Evolutionary conservation across 2,113 vertebrate genomes (phyloP), one percentile per base, ranked within the genome.

Genomic region (Orycteropus afer): DNA sequence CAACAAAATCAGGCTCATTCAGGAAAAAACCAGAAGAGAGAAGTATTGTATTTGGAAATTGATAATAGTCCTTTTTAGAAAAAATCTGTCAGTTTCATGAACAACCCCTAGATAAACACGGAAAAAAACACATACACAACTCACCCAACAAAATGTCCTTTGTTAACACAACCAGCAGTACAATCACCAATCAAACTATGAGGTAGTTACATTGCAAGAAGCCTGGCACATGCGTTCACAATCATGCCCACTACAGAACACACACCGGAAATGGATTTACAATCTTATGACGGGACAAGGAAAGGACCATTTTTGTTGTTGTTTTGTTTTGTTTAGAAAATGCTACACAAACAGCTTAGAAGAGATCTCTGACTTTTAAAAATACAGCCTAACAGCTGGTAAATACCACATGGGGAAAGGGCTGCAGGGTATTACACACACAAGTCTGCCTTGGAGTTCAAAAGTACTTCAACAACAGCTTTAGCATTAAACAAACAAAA

Each of bases 131-230:
- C 95, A 94, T 95, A 92, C 78, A 97, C 37, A 27, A 97, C 94
- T 95, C 96, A 93, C 95, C 97, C 97, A 97, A 97, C 97, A 95
- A 0, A 88, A 98, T 97, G 96, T 95, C 97, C 98, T 90, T 95
- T 97, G 96, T 96, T 97, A 96, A 96, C 94, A 95, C 93, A 98
- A 95, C 98, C 97, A 98, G 98, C 98, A 98, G 98, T 97, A 98
- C 79, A 97, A 93, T 97, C 98, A 96, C 96, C 98, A 98, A 97
- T 97, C 97, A 98, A 98, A 98, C 98, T 97, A 98, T 99, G 99
- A 99, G 99, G 99, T 99, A 99, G 99, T 99, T 99, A 98, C 91
- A 85, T 98, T 97, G 98, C 96, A 97, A 98, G 96, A 97, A 96
- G 97, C 97, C 92, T 0, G 55, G 93, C 91, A 96, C 82, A 79